phyloP scores from a whole-genome alignment of 1,140 invertebrate species.

The Cotesia chilonis region DNA sequence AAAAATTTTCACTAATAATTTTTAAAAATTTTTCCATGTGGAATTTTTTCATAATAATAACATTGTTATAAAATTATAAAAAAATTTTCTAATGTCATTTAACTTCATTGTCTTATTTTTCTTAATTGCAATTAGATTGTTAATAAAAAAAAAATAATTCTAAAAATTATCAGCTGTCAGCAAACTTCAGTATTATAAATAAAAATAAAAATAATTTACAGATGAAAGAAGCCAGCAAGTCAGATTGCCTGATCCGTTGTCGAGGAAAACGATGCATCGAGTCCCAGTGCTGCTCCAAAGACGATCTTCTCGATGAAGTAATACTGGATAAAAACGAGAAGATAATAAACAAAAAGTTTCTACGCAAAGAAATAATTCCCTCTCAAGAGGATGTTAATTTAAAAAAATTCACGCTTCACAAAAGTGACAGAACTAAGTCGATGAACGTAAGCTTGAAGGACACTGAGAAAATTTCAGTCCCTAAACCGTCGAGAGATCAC shows the following conservation, averaged over 20 bases:
- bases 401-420: conserved; percentile 40
- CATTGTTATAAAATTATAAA: conserved; percentile 1
- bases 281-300: conserved; percentile 58
- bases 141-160: no score
- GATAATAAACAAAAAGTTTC: conserved; percentile 42
- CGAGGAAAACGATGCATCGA: conserved; percentile 53
- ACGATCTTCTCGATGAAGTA: conserved; percentile 43
- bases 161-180: no score
- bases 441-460: background rate
- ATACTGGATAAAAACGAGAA: conserved; percentile 9
- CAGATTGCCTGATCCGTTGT: conserved; percentile 57
- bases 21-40: no score
- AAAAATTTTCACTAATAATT: background rate
- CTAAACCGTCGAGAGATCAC: background rate
- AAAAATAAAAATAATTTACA: conserved; percentile 25
- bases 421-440: conserved; percentile 23
- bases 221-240: conserved; percentile 49
- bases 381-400: conserved; percentile 41
- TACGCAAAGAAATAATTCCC: conserved; percentile 46
- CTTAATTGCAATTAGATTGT: background rate
- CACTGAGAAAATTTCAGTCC: conserved; percentile 16
- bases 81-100: background rate
- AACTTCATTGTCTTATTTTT: background rate
- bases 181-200: no score
- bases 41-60: conserved; percentile 20